Conservation (phyloP, 2,888 invertebrate species). For the Conops quadrifasciatus region DNA sequence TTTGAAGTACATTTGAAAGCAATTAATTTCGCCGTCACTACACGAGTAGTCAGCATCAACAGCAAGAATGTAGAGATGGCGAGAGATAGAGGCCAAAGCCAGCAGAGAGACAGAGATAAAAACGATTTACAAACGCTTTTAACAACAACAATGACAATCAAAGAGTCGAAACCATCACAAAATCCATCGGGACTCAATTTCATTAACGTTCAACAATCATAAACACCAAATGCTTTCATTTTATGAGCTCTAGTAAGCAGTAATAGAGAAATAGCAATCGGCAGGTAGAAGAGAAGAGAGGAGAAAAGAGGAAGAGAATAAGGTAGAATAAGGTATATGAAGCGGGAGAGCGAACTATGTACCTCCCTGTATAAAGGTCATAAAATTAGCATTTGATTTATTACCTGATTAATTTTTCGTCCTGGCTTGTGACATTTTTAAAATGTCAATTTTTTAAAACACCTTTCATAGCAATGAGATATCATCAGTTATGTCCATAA, state of each 20-base stretch:
- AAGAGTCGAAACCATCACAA: background rate
- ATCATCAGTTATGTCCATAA: too few relatives aligned
- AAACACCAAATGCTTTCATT: conserved; percentile 29
- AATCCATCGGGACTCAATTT: conserved; percentile 18
- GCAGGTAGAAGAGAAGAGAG: too few relatives aligned
- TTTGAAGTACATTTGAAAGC: conserved; percentile 30
- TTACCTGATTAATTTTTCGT: too few relatives aligned
- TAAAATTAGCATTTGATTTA: too few relatives aligned
- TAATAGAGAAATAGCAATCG: background rate
- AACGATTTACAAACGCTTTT: background rate
- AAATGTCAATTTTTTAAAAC: too few relatives aligned
- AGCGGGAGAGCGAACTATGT: background rate
- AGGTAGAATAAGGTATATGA: background rate
- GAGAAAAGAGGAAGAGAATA: background rate
- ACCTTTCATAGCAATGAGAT: too few relatives aligned
- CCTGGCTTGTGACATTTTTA: too few relatives aligned
- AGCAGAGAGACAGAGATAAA: too few relatives aligned
- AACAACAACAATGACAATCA: background rate
- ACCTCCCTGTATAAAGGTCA: too few relatives aligned
- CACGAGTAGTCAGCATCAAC: background rate
- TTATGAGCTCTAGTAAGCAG: background rate
- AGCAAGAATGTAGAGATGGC: background rate
- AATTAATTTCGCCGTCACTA: conserved; percentile 27
- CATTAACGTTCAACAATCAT: conserved; percentile 24
- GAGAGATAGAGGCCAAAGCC: too few relatives aligned